These are phyloP conservation scores for Platycheirus rosarum DNA, from an alignment of 2,888 invertebrate genomes.

Conservation along the genomic window DNA sequence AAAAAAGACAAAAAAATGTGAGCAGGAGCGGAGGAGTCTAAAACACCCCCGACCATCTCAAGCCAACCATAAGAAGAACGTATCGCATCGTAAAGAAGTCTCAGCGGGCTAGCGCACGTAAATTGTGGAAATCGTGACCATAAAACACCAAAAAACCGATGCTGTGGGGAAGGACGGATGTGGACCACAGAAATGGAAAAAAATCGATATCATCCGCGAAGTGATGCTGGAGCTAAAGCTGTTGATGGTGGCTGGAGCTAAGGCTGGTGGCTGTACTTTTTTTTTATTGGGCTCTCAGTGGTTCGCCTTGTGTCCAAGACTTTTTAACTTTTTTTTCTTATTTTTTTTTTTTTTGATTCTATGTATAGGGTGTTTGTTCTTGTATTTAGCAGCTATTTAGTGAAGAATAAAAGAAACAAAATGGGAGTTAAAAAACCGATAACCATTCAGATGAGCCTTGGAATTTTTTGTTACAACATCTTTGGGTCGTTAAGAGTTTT, in stretches of 20 bases:
- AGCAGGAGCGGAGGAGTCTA: constrained; percentile 39
- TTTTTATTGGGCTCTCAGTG: constrained; percentile 16
- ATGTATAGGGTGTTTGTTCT: constrained; percentile 45
- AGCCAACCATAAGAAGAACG: constrained; percentile 13
- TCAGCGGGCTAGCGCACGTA: constrained; percentile 60
- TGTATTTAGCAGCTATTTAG: constrained; percentile 62
- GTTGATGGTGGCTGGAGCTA: constrained; percentile 5
- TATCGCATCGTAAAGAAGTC: not conserved
- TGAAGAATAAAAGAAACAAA: constrained; percentile 22
- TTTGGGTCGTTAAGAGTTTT: constrained; percentile 63
- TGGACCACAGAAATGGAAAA: constrained; percentile 5
- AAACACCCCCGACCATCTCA: constrained; percentile 9
- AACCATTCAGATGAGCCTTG: constrained; percentile 28
- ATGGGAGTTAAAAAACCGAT: constrained; percentile 20
- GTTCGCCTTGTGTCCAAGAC: constrained; percentile 42
- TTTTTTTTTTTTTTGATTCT: not conserved
- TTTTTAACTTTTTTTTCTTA: constrained; percentile 12
- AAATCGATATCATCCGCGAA: constrained; percentile 38
- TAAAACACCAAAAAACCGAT: constrained; percentile 19
- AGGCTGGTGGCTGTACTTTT: constrained; percentile 26
- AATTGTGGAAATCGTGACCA: constrained; percentile 69
- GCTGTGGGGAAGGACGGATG: constrained; percentile 7
- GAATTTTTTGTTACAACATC: constrained; percentile 35
- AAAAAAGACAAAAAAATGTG: constrained; percentile 21
- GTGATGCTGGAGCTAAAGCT: not conserved